Base-by-base conservation (phyloP, 2,797 vertebrate species). In the Gouania willdenowi region DNA sequence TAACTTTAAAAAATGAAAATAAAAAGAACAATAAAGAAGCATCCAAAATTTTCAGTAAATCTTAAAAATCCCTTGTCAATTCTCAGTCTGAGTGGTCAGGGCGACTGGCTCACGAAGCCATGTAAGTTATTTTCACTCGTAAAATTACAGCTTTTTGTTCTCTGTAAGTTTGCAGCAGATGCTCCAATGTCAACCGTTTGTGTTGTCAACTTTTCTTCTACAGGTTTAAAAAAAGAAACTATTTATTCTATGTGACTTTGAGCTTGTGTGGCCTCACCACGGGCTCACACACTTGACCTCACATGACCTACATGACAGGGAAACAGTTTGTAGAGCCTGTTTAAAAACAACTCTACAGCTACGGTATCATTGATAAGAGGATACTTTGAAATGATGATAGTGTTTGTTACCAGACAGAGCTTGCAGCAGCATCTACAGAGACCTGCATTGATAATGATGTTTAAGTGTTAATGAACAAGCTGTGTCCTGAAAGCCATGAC, bases 121-220 rank as follows among this genome's bases (percentile, higher is more conserved):
- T 36, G 46, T 22, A 15, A 71, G 79, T 66, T 93, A 91, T 93
- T 92, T 93, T 71, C 86, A 82, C 67, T 47, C 59, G 12, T 74
- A 74, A 92, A 93, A 94, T 91, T 92, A 88, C 45, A 92, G 88
- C 75, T 81, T 82, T 82, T 75, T n/a, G n/a, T n/a, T 76, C 75
- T 90, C n/a, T n/a, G n/a, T n/a, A n/a, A n/a, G n/a, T n/a, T 90
- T 84, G 54, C 19, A 56, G 73, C 33, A 28, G n/a, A n/a, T n/a
- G 27, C 41, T 59, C 49, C 34, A 42, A 45, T 53, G 53, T 88
- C 85, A 44, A 45, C n/a, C n/a, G 11, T 52, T 64, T 35, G 50
- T 24, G 34, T 75, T 77, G 83, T 78, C 66, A 84, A 72, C 62
- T 85, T 80, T 71, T 80, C 81, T 84, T 84, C 63, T 53, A 41